phyloP scores from a whole-genome alignment of 2,888 invertebrate genomes.

The Scaptodrosophila latifasciaeformis region DNA sequence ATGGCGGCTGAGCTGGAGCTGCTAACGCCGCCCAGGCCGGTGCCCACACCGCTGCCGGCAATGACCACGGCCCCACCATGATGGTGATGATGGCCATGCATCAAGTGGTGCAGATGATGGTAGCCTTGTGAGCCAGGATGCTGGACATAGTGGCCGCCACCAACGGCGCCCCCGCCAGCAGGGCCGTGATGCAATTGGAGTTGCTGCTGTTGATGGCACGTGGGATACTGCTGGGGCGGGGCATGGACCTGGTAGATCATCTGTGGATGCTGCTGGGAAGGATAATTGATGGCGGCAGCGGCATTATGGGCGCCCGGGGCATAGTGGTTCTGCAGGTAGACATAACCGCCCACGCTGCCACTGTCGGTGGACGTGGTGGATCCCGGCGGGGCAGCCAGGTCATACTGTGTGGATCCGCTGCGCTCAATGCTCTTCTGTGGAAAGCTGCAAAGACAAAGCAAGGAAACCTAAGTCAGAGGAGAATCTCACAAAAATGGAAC shows the following conservation, averaged over 20 bases:
- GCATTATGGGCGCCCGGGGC: conserved; percentile 62
- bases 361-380: conserved; percentile 59
- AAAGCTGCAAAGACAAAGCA: conserved; percentile 64
- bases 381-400: conserved; percentile 58
- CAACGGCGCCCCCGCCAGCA: too few relatives aligned
- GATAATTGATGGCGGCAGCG: conserved; percentile 58
- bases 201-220: conserved; percentile 73
- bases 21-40: conserved; percentile 54
- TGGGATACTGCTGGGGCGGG: conserved; percentile 69
- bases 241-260: conserved; percentile 67
- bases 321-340: conserved; percentile 74
- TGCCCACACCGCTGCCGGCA: conserved; percentile 73
- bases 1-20: conserved; percentile 29
- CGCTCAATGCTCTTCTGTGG: conserved; percentile 75
- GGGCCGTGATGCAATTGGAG: conserved; percentile 47
- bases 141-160: conserved; percentile 47
- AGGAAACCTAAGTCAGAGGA: background rate
- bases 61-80: conserved; percentile 74
- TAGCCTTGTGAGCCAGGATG: conserved; percentile 26
- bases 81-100: conserved; percentile 69
- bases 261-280: conserved; percentile 63
- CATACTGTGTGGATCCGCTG: conserved; percentile 73
- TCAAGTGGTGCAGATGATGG: conserved; percentile 67
- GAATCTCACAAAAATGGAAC: conserved; percentile 7
- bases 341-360: conserved; percentile 68